Evolutionary conservation across 2,888 invertebrate genomes (phyloP), one percentile per base, ranked within the genome.

Genomic region (Melinaea menophilus): DNA sequence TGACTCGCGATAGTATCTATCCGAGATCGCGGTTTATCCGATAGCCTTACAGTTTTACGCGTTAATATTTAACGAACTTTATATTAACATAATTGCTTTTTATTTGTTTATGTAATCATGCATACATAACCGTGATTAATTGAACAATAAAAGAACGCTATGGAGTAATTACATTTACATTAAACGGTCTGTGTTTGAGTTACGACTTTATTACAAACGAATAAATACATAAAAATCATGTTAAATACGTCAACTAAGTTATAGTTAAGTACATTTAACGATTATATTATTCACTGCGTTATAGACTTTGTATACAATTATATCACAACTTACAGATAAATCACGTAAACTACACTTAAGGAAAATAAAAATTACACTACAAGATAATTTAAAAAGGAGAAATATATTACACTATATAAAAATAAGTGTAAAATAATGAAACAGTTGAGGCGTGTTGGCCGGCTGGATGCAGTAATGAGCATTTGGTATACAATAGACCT

Each of bases 401-500:
- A 57, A 66, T 61, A 64, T 64, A 64, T 68, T 64, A 62, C 66
- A 60, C 37, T 31, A 51, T 7, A 31, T 48, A 48, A 48, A 72
- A 70, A 74, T 86, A 88, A 82, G 85, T 89, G 88, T 88, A 84
- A 79, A 88, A 87, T 87, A 86, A 89, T 89, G 88, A 79, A 77
- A 88, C 86, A 86, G 89, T 89, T 81, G 77, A 75, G 81, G 75
- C 84, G 88, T 87, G 90, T 88, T 90, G 88, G 88, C 89, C 88
- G 90, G 89, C 89, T 78, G 81, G 82, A 76, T 76, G 74, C 74
- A 76, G 79, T 90, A 89, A 90, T 88, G 89, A 90, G 88, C 84
- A 76, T 81, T 83, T 83, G 84, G 90, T 88, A 90, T 90, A 90
- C 90, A 90, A 90, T 90, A 88, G 90, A 88, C 89, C 90, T 90